Base-by-base conservation (phyloP, 2,113 vertebrate species). In the Tachysurus vachellii region DNA sequence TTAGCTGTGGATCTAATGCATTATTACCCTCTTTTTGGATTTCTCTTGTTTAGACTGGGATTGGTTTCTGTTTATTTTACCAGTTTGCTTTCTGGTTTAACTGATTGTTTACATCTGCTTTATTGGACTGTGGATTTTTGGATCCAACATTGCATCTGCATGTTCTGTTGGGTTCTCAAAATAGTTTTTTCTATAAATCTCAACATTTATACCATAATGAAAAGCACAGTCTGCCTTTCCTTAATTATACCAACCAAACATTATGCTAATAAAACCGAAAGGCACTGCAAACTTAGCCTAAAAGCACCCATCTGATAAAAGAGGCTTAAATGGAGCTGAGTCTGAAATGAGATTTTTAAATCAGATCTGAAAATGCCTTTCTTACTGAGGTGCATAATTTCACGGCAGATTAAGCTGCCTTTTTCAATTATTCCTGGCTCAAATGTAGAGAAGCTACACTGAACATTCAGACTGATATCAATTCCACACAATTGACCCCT, bases 251-350 rank as follows among this genome's bases (percentile, higher is more conserved):
- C 79, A 54, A 79, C 50, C 19, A 79, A 54, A 79, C 50, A 61
- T 81, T 81, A 81, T 81, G 79, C 36, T 61, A 61, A 81, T 81
- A 11, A 81, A 61, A 81, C 11, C 7, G 11, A 61, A 81, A 81
- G 36, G 79, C 56, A 61, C 19, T 13, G 64, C 16, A 68, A 56
- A 83, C 57, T 47, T 66, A 50, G 23, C 82, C 64, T 83, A 70
- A 70, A 83, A 83, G 50, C 64, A 66, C 79, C 79, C 79, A 61
- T 81, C 79, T 81, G 56, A 81, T 81, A 81, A 61, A 61, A 81
- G 56, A 61, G 21, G 56, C 79, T 81, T 81, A 81, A 81, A 81
- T 26, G 54, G 79, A 81, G 79, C 36, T 5, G 66, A 71, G 66
- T 56, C 23, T 56, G 68, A 84, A 56, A 54, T 56, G 50, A 84